Base-by-base conservation (phyloP, 2,888 invertebrate genomes). In the Petrophora chlorosata region DNA sequence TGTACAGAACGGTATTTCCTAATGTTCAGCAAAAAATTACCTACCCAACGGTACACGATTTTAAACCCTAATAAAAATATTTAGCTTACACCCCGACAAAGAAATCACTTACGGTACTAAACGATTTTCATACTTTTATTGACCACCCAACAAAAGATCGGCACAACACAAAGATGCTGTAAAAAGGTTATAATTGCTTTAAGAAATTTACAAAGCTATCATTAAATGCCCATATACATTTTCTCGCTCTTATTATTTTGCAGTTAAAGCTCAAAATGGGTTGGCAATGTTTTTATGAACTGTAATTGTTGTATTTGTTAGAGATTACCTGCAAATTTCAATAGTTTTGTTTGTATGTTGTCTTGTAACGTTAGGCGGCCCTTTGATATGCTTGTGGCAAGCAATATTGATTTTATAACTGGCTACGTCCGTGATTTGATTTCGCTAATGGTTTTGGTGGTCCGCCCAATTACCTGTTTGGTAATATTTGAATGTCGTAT, bases 131-230 rank as follows among this genome's bases (percentile, higher is more conserved):
- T 70, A 65, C 63, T 71, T 76, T 73, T 75, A 75, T 69, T 67
- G 64, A 45, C 56, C 53, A 57, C 51, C 45, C 61, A 63, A 73
- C 71, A 75, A 75, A 70, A 61, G 52, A 66, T 65, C 83, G 85
- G 82, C 70, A 15, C 39, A 34, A 33, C 60, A 73, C 77, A 82
- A 81, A 81, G 72, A 40, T 44, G 67, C 66, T 74, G 74, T 83
- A 76, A 80, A 82, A 71, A 72, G 64, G 65, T 73, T 73, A 76
- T 81, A 72, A 83, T 80, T 50, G 70, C 70, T 70, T 70, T 74
- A 55, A 61, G 48, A 38, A 48, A 10, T 16, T 15, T 29, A 45
- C 55, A 39, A 46, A 34, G 22, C 25, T 19, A 36, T 7, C 33
- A 2, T 29, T 25, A 17, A 26, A 3, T 0, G 2, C 33, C 43